Evolutionary conservation across 2,797 vertebrate species (phyloP), one percentile per base, ranked within the genome.

Genomic region (Botia almorhae): DNA sequence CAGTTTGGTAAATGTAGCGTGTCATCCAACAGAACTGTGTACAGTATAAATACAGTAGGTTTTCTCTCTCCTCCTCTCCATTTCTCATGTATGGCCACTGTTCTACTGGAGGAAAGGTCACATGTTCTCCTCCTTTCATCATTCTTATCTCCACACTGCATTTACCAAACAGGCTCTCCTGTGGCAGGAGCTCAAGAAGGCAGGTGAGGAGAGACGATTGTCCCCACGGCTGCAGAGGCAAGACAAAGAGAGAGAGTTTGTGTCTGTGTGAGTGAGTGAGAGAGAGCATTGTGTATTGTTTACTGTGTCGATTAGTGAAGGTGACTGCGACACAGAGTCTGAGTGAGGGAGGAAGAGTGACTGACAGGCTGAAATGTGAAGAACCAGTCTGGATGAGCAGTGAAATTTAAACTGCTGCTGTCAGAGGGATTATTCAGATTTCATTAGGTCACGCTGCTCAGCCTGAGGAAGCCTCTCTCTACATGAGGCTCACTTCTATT

Each of bases 331-430:
- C 82, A 81, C 73, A 46, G 68, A 79, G 68, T 48, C 68, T 70
- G 16, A 43, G 65, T 70, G 76, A 69, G 76, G 76, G 26, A 72
- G 77, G 63, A 80, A 67, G 55, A 71, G 85, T 82, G 87, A 74
- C 75, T 74, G 88, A 90, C 87, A 4, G 85, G 87, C 85, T 87
- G 88, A 79, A 74, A 83, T 73, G 88, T 89, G 89, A 89, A 88
- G 89, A 89, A 89, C 86, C 85, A 33, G 83, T 89, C 82, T 50
- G 86, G 81, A 84, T 6, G 55, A 87, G 86, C 77, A 91, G 86
- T 83, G 80, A 90, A 88, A 90, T 92, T 86, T 91, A 88, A 91
- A 90, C 88, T 88, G 79, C 85, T 81, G 85, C 89, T 87, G 88
- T 88, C 87, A 88, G 63, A 84, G 86, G 81, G 82, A 81, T 85